phyloP scores from a whole-genome alignment of 2,888 invertebrate genomes.

The Epinotia ramella region DNA sequence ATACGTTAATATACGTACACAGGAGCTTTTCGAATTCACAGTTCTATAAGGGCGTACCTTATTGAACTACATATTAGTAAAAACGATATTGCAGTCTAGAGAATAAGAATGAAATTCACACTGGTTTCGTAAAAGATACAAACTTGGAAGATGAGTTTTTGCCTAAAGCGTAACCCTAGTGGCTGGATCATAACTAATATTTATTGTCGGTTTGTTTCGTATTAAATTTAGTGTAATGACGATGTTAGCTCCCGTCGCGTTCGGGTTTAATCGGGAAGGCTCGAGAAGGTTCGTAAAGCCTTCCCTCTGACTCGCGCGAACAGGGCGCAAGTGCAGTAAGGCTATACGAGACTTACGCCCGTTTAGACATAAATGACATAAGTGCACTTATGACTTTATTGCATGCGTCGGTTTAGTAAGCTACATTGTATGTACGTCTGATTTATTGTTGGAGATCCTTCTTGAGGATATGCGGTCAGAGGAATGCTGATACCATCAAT shows the following conservation, averaged over 20 bases:
- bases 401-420: not conserved
- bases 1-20: conserved; percentile 8
- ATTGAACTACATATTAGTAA: not conserved
- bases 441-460: conserved; percentile 55
- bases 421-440: conserved; percentile 55
- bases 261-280: conserved; percentile 32
- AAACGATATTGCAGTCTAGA: not conserved
- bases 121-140: not conserved
- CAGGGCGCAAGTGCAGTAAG: not conserved
- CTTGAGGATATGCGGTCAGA: conserved; percentile 13
- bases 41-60: not conserved
- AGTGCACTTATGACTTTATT: not conserved
- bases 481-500: conserved; percentile 17
- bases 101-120: not conserved
- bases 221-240: conserved; percentile 75
- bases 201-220: conserved; percentile 75
- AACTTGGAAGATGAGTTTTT: conserved; percentile 53
- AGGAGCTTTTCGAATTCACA: conserved; percentile 1
- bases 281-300: conserved; percentile 40
- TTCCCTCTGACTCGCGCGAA: not conserved
- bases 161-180: conserved; percentile 70
- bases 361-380: not conserved
- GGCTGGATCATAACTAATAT: conserved; percentile 74
- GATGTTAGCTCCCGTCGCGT: conserved; percentile 53
- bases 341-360: not conserved